Base-by-base conservation (phyloP, 2,888 invertebrate species). In the Bellardia pandia region DNA sequence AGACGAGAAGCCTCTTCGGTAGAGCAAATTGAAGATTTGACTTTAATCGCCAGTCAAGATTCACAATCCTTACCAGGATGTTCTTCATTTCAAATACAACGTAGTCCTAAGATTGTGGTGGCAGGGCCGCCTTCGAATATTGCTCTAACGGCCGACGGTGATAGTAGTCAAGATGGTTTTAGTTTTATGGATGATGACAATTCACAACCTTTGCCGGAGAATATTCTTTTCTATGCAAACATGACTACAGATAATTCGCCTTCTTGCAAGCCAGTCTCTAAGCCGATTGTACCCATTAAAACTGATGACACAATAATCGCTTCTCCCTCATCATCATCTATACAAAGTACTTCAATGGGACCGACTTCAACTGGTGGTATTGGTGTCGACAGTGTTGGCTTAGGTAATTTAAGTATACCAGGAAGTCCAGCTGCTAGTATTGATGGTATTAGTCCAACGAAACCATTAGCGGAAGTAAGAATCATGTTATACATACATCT, bases 161-260 rank as follows among this genome's bases (percentile, higher is more conserved):
- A 96, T 87, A 95, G 92, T 79, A 95, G 92, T 60, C 93, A 93
- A 58, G 96, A 96, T 90, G 95, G 94, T 3, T 94, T 95, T 11
- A 95, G 95, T 75, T 94, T 94, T 89, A 94, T 94, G 60, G 95
- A 95, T 87, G 95, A 95, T 64, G 94, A 94, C 53, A 94, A 94
- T 81, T 92, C 94, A 0, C 93, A 92, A 45, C 92, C 93, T 3
- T 86, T 94, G 60, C 93, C 93, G 2, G 93, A 93, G 64, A 93
- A 92, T 88, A 92, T 93, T 9, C 85, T 93, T 2, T 91, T 91
- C 30, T 94, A 93, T 85, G 92, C 93, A 0, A 92, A 92, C 37
- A 93, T 94, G 14, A 93, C 93, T 2, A 93, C 94, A 3, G 93
- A 92, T 5, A 93, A 92, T 64, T 93, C 93, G 6, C 93, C 93